These are phyloP conservation scores for Peromyscus polionotus DNA, from an alignment of 2,113 vertebrate species.

Conservation along the genomic window DNA sequence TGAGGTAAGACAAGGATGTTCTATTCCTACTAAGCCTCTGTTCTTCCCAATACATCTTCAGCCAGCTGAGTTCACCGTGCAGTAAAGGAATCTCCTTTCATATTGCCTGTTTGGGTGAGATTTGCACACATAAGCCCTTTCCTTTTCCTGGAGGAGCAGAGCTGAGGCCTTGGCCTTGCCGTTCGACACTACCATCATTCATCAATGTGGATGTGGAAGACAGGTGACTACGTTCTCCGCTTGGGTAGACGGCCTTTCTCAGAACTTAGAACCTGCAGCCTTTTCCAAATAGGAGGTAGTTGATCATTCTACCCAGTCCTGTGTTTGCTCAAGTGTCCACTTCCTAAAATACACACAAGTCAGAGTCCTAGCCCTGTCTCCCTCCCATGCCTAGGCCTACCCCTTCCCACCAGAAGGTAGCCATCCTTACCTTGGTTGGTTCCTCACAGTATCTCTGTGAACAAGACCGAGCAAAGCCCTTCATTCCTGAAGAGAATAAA, in stretches of 20 bases:
- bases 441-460: not conserved
- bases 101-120: not conserved
- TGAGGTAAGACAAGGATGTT: not conserved
- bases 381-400: not conserved
- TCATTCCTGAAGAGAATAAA: slow-evolving; percentile 40
- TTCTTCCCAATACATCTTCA: not conserved
- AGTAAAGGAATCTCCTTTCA: not conserved
- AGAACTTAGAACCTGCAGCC: not conserved
- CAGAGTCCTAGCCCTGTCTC: too few species aligned
- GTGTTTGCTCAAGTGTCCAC: not conserved
- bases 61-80: not conserved
- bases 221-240: not conserved
- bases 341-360: not conserved
- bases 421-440: not conserved
- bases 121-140: not conserved
- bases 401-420: not conserved
- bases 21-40: not conserved
- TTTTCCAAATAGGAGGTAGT: not conserved
- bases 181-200: not conserved
- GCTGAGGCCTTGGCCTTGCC: not conserved
- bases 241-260: not conserved
- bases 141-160: not conserved
- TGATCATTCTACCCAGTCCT: not conserved
- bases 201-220: not conserved
- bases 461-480: not conserved